A percentile compares a stretch with the other conserved stretches of the same genome.
Conservation (phyloP, 1,140 invertebrate species). For the Sitodiplosis mosellana region DNA sequence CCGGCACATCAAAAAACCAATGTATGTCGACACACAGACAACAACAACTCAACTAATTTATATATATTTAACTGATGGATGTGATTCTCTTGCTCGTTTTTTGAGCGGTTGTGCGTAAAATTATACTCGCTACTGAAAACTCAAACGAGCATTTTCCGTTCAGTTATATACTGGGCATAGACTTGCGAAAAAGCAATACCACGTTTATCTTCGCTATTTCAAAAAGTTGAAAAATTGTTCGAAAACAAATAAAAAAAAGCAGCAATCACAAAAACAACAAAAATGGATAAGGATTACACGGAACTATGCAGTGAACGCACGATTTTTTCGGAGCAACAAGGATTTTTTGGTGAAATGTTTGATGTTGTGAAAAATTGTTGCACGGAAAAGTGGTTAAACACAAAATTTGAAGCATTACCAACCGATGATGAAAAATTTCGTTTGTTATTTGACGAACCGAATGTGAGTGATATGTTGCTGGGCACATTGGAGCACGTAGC, state of each 20-base stretch:
- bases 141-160: neutral
- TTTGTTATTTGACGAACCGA: conserved; percentile 29
- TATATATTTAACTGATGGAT: neutral
- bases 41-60: too few relatives aligned
- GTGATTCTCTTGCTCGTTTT: neutral
- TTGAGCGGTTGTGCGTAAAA: neutral
- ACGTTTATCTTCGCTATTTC: too few relatives aligned
- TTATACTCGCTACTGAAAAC: neutral
- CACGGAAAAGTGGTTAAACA: conserved; percentile 30
- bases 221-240: too few relatives aligned
- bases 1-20: too few relatives aligned
- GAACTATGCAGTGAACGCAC: conserved; percentile 35
- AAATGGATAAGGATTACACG: conserved; percentile 16
- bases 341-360: conserved; percentile 37
- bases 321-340: conserved; percentile 34
- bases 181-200: neutral
- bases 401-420: conserved; percentile 30
- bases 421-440: conserved; percentile 30
- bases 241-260: too few relatives aligned
- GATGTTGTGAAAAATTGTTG: conserved; percentile 23
- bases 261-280: neutral
- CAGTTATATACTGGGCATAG: neutral
- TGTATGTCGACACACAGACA: too few relatives aligned
- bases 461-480: conserved; percentile 26
- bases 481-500: conserved; percentile 27